Conservation (phyloP, 2,888 invertebrate species). For the Rotaria socialis region DNA sequence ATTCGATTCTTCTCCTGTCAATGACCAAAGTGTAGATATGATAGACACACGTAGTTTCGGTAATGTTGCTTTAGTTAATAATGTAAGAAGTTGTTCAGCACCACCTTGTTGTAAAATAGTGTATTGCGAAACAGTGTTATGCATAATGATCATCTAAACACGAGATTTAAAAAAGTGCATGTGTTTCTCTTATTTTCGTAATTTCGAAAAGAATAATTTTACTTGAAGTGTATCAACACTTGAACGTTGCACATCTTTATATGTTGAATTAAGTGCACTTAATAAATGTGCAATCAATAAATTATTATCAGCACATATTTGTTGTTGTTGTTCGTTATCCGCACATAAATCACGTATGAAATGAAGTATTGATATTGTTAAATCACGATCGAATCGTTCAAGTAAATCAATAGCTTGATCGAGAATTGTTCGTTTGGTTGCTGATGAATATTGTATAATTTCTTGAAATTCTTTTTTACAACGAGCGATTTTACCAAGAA, state of each 20-base stretch:
- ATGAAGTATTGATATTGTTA: conserved; percentile 1
- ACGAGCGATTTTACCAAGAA: conserved; percentile 9
- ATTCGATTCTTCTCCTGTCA: not conserved
- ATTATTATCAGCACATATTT: not conserved
- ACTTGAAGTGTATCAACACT: conserved; percentile 27
- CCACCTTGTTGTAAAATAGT: conserved; percentile 31
- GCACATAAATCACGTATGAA: conserved; percentile 1
- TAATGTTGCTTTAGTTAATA: conserved; percentile 34
- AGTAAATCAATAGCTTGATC: not conserved
- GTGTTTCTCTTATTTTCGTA: not conserved
- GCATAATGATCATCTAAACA: not conserved
- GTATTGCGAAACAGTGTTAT: not conserved
- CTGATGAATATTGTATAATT: not conserved
- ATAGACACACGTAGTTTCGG: not conserved
- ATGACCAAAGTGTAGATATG: conserved; percentile 32
- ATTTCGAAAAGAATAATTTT: not conserved
- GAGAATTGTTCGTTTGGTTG: not conserved
- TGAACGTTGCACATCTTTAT: conserved; percentile 26
- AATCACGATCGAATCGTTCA: not conserved
- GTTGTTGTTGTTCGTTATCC: not conserved
- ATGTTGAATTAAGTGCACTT: not conserved
- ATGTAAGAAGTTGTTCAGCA: not conserved
- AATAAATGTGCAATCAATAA: conserved; percentile 11
- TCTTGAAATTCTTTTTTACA: not conserved
- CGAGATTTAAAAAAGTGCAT: too few species aligned